Evolutionary conservation across 1,140 invertebrate genomes (phyloP).

Genomic region (Diabrotica undecimpunctata): DNA sequence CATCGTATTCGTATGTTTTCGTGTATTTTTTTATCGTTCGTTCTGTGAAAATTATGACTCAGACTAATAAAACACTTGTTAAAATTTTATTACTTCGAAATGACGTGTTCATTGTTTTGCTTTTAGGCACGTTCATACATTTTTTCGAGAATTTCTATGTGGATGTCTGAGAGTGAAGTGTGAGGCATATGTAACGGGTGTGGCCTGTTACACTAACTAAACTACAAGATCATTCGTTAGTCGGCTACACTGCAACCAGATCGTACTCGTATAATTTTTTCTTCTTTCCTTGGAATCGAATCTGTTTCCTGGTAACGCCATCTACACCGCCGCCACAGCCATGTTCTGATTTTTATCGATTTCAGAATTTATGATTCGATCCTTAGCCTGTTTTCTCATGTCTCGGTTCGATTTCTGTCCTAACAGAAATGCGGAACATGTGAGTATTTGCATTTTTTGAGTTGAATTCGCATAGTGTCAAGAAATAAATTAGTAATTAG

Average conservation of each 20-base stretch:
- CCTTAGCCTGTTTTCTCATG: background rate
- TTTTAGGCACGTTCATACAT: too few species aligned
- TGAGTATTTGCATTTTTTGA: too few species aligned
- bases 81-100: too few species aligned
- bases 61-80: too few species aligned
- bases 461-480: too few species aligned
- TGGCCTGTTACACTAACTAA: background rate
- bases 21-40: too few species aligned
- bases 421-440: too few species aligned
- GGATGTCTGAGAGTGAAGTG: background rate
- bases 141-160: background rate
- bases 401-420: too few species aligned
- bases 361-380: background rate
- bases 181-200: background rate
- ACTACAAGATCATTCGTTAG: background rate
- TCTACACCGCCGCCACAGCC: background rate
- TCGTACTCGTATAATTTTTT: background rate
- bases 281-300: background rate
- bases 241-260: background rate
- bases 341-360: background rate
- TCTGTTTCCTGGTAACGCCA: background rate
- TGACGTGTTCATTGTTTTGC: too few species aligned
- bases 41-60: too few species aligned
- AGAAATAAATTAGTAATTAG: too few species aligned
- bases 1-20: too few species aligned